Evolutionary conservation across 2,113 vertebrate species (phyloP).

Genomic region (Leptobrachium leishanense): DNA sequence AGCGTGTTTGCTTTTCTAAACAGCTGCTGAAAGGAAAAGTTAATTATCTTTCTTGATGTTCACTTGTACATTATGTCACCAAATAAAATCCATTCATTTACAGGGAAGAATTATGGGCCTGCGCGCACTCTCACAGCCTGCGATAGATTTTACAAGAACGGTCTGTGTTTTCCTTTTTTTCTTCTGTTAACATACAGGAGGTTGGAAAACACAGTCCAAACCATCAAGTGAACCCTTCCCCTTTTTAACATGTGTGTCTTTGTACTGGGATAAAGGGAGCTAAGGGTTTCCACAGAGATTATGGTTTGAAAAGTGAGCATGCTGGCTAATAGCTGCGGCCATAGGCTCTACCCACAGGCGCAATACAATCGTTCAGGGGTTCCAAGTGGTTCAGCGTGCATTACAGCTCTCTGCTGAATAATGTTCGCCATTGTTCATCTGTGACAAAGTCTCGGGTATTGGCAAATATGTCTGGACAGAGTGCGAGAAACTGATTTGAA

Average conservation of each 20-base stretch:
- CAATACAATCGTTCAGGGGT: slow-evolving; percentile 38
- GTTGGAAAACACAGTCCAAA: slow-evolving; percentile 7
- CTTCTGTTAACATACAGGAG: neutral
- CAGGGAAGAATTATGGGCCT: slow-evolving; percentile 1
- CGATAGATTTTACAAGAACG: neutral
- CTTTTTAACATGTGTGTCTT: slow-evolving; percentile 51
- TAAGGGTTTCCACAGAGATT: slow-evolving; percentile 56
- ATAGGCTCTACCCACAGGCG: slow-evolving; percentile 29
- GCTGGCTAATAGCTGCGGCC: slow-evolving; percentile 51
- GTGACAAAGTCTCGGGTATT: slow-evolving; percentile 19
- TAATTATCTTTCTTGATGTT: slow-evolving; percentile 16
- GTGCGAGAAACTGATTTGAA: slow-evolving; percentile 49
- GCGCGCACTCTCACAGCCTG: neutral
- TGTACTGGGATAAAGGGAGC: slow-evolving; percentile 49
- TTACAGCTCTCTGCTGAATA: slow-evolving; percentile 48
- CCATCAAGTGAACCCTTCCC: slow-evolving; percentile 19
- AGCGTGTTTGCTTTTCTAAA: slow-evolving; percentile 15
- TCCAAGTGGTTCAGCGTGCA: slow-evolving; percentile 34
- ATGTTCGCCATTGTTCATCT: slow-evolving; percentile 48
- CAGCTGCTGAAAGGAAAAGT: neutral
- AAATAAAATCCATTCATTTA: slow-evolving; percentile 15
- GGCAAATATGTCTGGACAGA: slow-evolving; percentile 47
- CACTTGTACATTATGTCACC: slow-evolving; percentile 20
- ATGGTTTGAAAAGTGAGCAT: slow-evolving; percentile 54
- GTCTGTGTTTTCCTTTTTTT: neutral